A percentile compares a stretch with the other conserved stretches of the same genome.
These are phyloP conservation scores for Atherinosoma microstoma DNA, from an alignment of 2,797 vertebrate species.

Conservation along the genomic window DNA sequence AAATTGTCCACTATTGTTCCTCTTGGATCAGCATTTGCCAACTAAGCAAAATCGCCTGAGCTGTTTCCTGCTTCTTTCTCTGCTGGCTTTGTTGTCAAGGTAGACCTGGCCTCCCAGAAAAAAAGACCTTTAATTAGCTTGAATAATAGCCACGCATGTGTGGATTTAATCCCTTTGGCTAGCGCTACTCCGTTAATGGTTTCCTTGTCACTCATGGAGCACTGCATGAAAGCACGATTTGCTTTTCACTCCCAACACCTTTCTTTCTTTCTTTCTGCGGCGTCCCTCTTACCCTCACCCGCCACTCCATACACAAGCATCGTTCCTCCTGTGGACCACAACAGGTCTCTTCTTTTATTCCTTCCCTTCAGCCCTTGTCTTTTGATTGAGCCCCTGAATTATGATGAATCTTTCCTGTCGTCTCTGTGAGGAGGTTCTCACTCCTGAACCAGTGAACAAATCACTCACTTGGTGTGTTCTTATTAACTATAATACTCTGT, in stretches of 20 bases:
- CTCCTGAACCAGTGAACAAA: slow-evolving; percentile 61
- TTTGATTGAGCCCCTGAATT: slow-evolving; percentile 68
- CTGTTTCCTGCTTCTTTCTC: slow-evolving; percentile 82
- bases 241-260: slow-evolving; percentile 81
- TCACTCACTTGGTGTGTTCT: slow-evolving; percentile 62
- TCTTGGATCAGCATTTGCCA: slow-evolving; percentile 63
- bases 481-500: slow-evolving; percentile 50
- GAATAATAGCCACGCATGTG: slow-evolving; percentile 87
- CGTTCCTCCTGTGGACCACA: slow-evolving; percentile 65
- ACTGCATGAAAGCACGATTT: slow-evolving; percentile 81
- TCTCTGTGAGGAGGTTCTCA: slow-evolving; percentile 52
- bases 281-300: slow-evolving; percentile 46
- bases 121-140: slow-evolving; percentile 85
- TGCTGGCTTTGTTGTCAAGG: slow-evolving; percentile 78
- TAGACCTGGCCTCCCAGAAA: slow-evolving; percentile 80
- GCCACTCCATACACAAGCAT: slow-evolving; percentile 57
- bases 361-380: slow-evolving; percentile 37
- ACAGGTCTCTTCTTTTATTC: slow-evolving; percentile 61
- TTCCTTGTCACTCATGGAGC: slow-evolving; percentile 86
- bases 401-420: slow-evolving; percentile 69
- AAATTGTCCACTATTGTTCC: slow-evolving; percentile 59
- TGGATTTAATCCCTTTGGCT: slow-evolving; percentile 85
- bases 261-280: slow-evolving; percentile 59
- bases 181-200: slow-evolving; percentile 82
- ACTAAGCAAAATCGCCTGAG: slow-evolving; percentile 74